phyloP scores from a whole-genome alignment of 2,113 vertebrate species.

The Pao palembangensis region DNA sequence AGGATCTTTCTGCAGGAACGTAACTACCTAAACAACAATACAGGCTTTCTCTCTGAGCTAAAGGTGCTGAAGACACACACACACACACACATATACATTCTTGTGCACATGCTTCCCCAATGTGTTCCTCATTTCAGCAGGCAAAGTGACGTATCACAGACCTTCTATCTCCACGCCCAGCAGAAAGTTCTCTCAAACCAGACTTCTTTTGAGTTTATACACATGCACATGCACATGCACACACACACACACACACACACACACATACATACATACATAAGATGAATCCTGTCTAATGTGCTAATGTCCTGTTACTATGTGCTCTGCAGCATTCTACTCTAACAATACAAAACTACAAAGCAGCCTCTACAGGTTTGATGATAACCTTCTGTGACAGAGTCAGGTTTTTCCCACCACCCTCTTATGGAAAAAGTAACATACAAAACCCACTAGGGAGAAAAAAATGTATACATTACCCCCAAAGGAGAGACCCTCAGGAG shows the following conservation, averaged over 20 bases:
- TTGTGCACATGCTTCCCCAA: constrained; percentile 40
- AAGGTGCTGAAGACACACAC: constrained; percentile 21
- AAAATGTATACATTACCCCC: constrained; percentile 21
- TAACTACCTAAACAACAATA: constrained; percentile 73
- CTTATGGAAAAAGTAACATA: constrained; percentile 27
- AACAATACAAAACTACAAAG: constrained; percentile 20
- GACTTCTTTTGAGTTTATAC: constrained; percentile 30
- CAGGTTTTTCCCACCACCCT: constrained; percentile 16
- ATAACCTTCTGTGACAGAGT: constrained; percentile 34
- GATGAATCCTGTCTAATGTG: constrained; percentile 14
- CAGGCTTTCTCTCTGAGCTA: constrained; percentile 71
- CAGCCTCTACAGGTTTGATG: constrained; percentile 22
- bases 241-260: no score
- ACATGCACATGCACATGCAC: constrained; percentile 6
- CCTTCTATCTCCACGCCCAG: constrained; percentile 54
- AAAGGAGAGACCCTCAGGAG: constrained; percentile 22
- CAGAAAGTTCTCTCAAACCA: constrained; percentile 54
- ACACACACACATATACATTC: constrained; percentile 20
- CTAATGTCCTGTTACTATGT: not conserved
- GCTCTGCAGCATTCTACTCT: constrained; percentile 7
- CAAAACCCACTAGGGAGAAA: constrained; percentile 11
- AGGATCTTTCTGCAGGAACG: constrained; percentile 59
- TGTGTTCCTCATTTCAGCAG: constrained; percentile 72
- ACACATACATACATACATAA: not conserved
- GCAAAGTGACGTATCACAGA: constrained; percentile 65